Evolutionary conservation across 2,797 vertebrate genomes (phyloP).

Genomic region (Macroramphosus scolopax): DNA sequence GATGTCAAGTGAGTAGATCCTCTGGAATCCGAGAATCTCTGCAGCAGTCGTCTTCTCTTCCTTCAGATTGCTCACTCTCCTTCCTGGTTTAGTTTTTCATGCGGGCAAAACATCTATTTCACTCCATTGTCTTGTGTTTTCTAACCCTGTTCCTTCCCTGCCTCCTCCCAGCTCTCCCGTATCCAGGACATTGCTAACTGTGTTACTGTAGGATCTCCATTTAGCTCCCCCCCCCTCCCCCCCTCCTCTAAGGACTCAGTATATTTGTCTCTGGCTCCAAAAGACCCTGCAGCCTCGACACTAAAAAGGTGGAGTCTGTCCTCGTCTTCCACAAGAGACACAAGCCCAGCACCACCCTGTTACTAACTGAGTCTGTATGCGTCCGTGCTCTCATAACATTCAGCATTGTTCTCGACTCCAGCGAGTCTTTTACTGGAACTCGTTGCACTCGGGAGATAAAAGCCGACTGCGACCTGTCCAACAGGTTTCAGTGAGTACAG

Average conservation of each 20-base stretch:
- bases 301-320: constrained; percentile 19
- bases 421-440: too few relatives aligned
- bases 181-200: constrained; percentile 48
- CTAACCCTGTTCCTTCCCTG: constrained; percentile 7
- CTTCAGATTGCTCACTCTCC: constrained; percentile 3
- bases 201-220: constrained; percentile 39
- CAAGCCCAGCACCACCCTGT: constrained; percentile 29
- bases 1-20: too few relatives aligned
- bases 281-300: constrained; percentile 7
- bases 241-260: constrained; percentile 39
- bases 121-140: constrained; percentile 11
- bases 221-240: constrained; percentile 28
- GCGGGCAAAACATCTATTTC: constrained; percentile 14
- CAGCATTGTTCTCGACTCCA: too few relatives aligned
- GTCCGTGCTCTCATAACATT: too few relatives aligned
- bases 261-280: constrained; percentile 43
- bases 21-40: too few relatives aligned
- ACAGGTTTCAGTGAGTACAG: too few relatives aligned
- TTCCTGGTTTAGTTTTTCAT: constrained; percentile 11
- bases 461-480: too few relatives aligned
- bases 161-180: constrained; percentile 6
- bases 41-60: neutral
- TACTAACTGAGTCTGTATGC: neutral
- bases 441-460: too few relatives aligned
- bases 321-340: constrained; percentile 30